Base-by-base conservation (phyloP, 2,888 invertebrate species). In the Caenorhabditis sp. region DNA sequence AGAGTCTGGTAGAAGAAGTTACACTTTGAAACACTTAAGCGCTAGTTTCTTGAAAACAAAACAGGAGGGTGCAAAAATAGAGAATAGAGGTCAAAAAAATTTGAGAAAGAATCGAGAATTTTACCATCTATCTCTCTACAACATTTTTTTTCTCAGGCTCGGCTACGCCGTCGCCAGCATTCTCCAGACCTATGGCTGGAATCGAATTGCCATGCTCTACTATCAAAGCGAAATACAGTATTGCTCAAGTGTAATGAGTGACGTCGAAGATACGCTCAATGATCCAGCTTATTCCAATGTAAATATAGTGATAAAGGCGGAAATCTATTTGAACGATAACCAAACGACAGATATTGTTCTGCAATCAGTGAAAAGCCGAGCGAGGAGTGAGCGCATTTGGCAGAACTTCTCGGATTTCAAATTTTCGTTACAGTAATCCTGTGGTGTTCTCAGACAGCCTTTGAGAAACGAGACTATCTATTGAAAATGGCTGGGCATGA, bases 201-300 rank as follows among this genome's bases (percentile, higher is more conserved):
- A 66, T 28, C 59, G 58, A 56, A 63, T 86, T 8, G 80, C 85
- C 1, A 41, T 86, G 24, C n/a, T 85, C 7, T 85, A 79, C 38
- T 56, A 59, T 14, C 51, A 66, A 19, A 80, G 66, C 54, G 79
- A 77, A 1, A 35, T 81, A 12, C 56, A 80, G 16, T 85, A 85
- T 24, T 86, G 86, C 47, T 47, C 38, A 0, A 66, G 73, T 24
- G 77, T 86, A 0, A 76, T 84, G 26, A 35, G 49, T 16, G 85
- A 81, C 26, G 80, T 86, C 19, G 86, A 86, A 28, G 12, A 70
- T 0, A 63, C 41, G n/a, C 26, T 81, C 16, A 81, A 59, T 41
- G 75, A 75, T 59, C 75, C 75, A 12, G 24, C 28, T 0, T 70
- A 51, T 16, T n/a, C 6, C 0, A 4, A 63, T 2, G 64, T 75